Percentiles rank a stretch among this genome's conserved stretches.
These are phyloP conservation scores for Daktulosphaira vitifoliae DNA, from an alignment of 1,140 invertebrate species.

Conservation along the genomic window DNA sequence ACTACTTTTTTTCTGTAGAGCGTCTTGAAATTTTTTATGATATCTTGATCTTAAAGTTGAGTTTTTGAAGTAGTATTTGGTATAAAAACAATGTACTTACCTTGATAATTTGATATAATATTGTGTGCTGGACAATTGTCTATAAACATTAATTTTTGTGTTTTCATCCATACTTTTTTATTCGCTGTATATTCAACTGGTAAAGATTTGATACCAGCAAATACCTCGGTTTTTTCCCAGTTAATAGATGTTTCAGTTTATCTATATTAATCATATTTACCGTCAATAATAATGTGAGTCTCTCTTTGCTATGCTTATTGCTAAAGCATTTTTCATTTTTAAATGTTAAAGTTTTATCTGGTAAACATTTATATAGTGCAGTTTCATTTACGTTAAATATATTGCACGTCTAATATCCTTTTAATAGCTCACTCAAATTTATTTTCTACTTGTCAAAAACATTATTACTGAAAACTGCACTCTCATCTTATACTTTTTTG, in stretches of 20 bases:
- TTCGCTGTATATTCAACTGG: constrained; percentile 41
- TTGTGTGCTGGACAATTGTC: no score
- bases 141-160: neutral
- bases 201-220: constrained; percentile 39
- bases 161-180: constrained; percentile 38
- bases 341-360: constrained; percentile 36
- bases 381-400: neutral
- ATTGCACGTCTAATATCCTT: neutral
- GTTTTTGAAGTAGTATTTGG: no score
- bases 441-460: neutral
- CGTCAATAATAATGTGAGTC: constrained; percentile 44
- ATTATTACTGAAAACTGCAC: no score
- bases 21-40: no score
- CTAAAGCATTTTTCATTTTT: constrained; percentile 44
- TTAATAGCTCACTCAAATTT: neutral
- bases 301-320: constrained; percentile 46
- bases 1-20: no score
- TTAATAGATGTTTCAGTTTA: constrained; percentile 45
- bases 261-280: constrained; percentile 45
- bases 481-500: no score
- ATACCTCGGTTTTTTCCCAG: constrained; percentile 58
- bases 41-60: no score
- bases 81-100: no score
- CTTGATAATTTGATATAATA: no score
- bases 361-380: constrained; percentile 36